These are phyloP conservation scores for Rhineura floridana DNA, from an alignment of 2,113 vertebrate species.

Conservation along the genomic window DNA sequence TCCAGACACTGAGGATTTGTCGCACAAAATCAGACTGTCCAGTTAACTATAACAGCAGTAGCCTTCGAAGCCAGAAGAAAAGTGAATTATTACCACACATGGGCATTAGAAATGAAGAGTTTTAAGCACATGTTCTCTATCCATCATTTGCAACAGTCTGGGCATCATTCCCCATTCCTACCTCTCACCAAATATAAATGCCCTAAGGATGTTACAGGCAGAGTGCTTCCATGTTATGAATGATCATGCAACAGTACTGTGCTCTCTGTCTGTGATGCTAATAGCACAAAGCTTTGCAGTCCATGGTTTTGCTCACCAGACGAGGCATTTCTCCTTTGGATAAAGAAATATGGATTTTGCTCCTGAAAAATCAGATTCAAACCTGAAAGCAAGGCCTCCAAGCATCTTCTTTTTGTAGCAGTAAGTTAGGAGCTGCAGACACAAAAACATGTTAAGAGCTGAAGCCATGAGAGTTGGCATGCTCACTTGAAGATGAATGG, in stretches of 20 bases:
- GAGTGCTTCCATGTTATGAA: background rate
- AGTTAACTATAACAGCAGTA: background rate
- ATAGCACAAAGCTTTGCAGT: background rate
- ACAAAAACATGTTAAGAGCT: background rate
- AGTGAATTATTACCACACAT: background rate
- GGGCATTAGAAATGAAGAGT: background rate
- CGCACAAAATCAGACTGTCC: background rate
- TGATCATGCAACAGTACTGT: background rate
- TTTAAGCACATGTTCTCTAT: too few relatives aligned
- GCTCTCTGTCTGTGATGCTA: background rate
- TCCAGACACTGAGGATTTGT: background rate
- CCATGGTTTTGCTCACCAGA: background rate
- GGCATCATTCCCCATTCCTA: background rate
- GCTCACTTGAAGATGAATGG: conserved; percentile 3
- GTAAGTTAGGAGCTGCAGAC: background rate
- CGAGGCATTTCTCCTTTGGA: too few relatives aligned
- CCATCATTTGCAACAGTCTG: background rate
- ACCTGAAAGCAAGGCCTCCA: background rate
- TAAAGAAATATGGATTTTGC: background rate
- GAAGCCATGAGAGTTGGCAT: background rate
- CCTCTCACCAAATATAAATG: background rate
- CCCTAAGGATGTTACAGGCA: background rate
- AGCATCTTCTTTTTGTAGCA: background rate
- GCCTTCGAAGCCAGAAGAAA: background rate
- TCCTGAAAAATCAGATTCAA: background rate